Conservation (phyloP, 2,113 vertebrate genomes). For the Anguilla japonica region DNA sequence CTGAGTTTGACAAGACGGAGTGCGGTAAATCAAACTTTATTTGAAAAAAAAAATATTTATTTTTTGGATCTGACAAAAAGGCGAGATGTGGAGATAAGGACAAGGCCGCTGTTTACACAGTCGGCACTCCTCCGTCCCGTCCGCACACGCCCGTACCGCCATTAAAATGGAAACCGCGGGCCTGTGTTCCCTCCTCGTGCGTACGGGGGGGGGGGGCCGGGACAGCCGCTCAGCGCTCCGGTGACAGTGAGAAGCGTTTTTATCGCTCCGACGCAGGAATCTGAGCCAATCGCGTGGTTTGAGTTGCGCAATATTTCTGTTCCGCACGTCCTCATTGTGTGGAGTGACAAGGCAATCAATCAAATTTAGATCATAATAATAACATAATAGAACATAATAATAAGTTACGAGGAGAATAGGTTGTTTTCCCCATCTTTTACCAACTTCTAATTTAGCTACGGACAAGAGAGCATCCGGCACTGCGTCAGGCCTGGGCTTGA, state of each 20-base stretch:
- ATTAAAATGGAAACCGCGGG: too few species aligned
- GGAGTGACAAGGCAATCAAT: too few species aligned
- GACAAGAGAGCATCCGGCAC: too few species aligned
- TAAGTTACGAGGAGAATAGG: too few species aligned
- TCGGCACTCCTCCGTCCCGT: too few species aligned
- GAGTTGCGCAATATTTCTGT: too few species aligned
- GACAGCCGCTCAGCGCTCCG: neutral
- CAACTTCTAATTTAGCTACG: too few species aligned
- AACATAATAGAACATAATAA: too few species aligned
- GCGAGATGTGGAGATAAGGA: neutral
- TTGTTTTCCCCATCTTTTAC: too few species aligned
- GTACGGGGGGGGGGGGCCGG: neutral
- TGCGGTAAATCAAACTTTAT: neutral
- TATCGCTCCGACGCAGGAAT: neutral
- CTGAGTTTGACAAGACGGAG: neutral
- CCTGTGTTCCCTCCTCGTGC: neutral
- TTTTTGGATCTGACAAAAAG: neutral
- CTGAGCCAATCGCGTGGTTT: neutral
- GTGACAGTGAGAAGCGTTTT: neutral
- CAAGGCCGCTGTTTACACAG: neutral
- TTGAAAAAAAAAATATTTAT: neutral
- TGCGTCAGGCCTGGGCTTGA: too few species aligned
- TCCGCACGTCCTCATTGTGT: too few species aligned
- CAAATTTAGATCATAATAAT: too few species aligned
- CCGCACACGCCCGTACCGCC: neutral